A percentile compares a stretch with the other conserved stretches of the same genome.
These are phyloP conservation scores for Heliconius himera DNA, from an alignment of 1,140 invertebrate genomes.

Conservation along the genomic window DNA sequence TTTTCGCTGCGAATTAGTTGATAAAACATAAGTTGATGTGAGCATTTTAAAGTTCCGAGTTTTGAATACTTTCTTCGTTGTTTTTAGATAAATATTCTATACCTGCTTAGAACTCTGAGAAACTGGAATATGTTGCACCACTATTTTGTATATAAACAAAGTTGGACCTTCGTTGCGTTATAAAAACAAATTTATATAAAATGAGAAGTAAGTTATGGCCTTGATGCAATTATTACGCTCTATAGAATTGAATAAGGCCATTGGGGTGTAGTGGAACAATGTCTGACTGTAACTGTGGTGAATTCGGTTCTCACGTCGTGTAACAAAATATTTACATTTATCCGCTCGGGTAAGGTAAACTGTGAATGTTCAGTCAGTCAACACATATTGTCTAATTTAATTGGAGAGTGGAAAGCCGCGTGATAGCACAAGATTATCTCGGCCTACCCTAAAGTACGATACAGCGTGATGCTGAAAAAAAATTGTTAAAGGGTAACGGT, in stretches of 20 bases:
- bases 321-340: too few relatives aligned
- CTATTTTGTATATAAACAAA: not conserved
- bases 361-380: too few relatives aligned
- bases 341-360: too few relatives aligned
- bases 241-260: not conserved
- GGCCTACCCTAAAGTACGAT: too few relatives aligned
- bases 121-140: not conserved
- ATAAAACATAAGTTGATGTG: slow-evolving; percentile 5
- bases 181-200: not conserved
- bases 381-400: too few relatives aligned
- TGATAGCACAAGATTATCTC: too few relatives aligned
- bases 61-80: not conserved
- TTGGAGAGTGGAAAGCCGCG: too few relatives aligned
- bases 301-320: too few relatives aligned
- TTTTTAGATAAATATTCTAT: slow-evolving; percentile 1
- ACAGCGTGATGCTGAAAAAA: too few relatives aligned
- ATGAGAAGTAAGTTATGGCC: not conserved
- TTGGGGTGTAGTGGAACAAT: not conserved
- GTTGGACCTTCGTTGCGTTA: not conserved
- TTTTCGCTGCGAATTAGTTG: not conserved
- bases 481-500: too few relatives aligned
- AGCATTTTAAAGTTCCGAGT: not conserved
- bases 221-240: too few relatives aligned
- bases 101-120: not conserved
- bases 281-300: too few relatives aligned